Evolutionary conservation across 30 jellyfish, hydroid and myxozoan species (phyloP).

Genomic region (Turritopsis rubra): DNA sequence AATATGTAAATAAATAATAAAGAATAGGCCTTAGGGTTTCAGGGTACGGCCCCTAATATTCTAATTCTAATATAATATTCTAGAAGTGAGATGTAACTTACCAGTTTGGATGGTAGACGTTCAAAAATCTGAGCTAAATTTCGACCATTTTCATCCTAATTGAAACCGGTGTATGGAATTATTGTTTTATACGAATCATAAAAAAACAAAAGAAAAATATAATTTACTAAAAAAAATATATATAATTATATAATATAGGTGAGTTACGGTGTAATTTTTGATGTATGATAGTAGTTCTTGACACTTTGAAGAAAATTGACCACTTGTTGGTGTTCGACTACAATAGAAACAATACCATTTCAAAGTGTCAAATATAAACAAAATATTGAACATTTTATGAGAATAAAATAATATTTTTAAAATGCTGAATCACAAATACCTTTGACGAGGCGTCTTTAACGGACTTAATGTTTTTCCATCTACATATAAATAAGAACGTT

Average conservation of each 20-base stretch:
- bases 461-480: slow-evolving; percentile 15
- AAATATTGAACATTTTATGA: background rate
- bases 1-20: no score
- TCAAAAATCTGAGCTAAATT: slow-evolving; percentile 19
- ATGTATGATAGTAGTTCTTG: slow-evolving; percentile 72
- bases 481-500: background rate
- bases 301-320: slow-evolving; percentile 39
- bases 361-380: background rate
- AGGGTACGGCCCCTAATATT: no score
- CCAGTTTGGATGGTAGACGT: slow-evolving; percentile 31
- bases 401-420: background rate
- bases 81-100: no score
- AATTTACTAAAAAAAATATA: background rate
- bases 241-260: background rate
- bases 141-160: slow-evolving; percentile 35
- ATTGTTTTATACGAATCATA: no score
- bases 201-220: no score
- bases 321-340: slow-evolving; percentile 32
- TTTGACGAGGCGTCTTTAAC: slow-evolving; percentile 7
- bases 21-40: no score
- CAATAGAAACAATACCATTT: background rate
- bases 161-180: background rate
- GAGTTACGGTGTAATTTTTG: slow-evolving; percentile 58
- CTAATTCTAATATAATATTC: no score
- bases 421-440: background rate